Evolutionary conservation across 2,888 invertebrate species (phyloP), one percentile per base, ranked within the genome.

Genomic region (Suillia variegata): DNA sequence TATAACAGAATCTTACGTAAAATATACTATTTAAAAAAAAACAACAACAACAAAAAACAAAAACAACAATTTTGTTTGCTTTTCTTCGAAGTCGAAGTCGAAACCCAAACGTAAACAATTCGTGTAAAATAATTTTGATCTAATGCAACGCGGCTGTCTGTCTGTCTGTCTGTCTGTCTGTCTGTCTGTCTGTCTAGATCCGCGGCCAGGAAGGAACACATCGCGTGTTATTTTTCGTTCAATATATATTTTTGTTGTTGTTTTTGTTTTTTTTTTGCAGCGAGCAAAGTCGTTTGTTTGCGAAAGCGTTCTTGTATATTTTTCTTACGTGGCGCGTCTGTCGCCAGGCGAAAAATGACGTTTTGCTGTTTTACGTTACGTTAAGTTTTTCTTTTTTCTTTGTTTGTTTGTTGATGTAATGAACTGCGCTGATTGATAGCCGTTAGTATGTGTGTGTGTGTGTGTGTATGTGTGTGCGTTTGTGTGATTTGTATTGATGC

Each of bases 401-500:
- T 26, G 26, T 6, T 10, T 26, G 26, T 26, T 8, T n/a, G 38
- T 10, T 38, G 38, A 38, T 38, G 38, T 38, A n/a, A 38, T 38
- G 38, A n/a, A 31, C 31, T n/a, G 38, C 13, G 13, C 6, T 38
- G 38, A n/a, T 8, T 38, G 38, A 38, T 38, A n/a, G 31, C 31
- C 31, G n/a, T n/a, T 6, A 31, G 31, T 31, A 20, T 20, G 20
- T 12, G 18, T 45, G 17, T 8, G 45, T 31, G 38, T 38, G 38
- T 20, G 45, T 20, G 17, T 13, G 17, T 4, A 20, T 45, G 45
- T 20, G 45, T 45, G 38, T 38, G 38, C n/a, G n/a, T 13, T 4
- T n/a, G 38, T 38, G 45, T 20, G 45, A 45, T 45, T 45, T 17
- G 45, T 45, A 45, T 45, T 45, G 45, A 45, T 45, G 45, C 45